Evolutionary conservation across 2,888 invertebrate genomes (phyloP).

Genomic region (Drosophila maculinotata): DNA sequence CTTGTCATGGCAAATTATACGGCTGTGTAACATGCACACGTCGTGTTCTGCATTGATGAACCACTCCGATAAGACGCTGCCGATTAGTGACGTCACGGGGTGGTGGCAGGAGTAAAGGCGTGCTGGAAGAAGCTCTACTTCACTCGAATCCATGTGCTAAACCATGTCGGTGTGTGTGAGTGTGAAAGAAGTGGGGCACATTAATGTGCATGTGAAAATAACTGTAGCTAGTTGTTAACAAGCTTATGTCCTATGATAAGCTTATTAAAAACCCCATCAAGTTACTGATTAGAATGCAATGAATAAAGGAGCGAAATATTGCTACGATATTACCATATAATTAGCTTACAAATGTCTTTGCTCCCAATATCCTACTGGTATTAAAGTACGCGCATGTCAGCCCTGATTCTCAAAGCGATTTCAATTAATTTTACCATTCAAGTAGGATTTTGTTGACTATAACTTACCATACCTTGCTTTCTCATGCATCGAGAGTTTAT

Average conservation of each 20-base stretch:
- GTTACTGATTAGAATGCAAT: conserved; percentile 48
- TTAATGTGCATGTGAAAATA: conserved; percentile 45
- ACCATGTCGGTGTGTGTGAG: background rate
- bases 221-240: conserved; percentile 49
- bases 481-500: conserved; percentile 45
- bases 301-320: conserved; percentile 22
- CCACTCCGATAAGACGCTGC: conserved; percentile 42
- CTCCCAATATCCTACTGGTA: no score
- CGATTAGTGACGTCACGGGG: conserved; percentile 2
- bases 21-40: conserved; percentile 58
- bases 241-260: conserved; percentile 48
- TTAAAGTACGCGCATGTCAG: no score
- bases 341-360: background rate
- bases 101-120: background rate
- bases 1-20: conserved; percentile 60
- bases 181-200: conserved; percentile 26
- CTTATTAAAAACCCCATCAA: conserved; percentile 46
- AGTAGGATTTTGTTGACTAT: conserved; percentile 25
- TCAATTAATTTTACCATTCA: conserved; percentile 65
- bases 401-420: conserved; percentile 37
- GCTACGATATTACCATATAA: conserved; percentile 9
- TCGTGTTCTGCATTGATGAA: conserved; percentile 62
- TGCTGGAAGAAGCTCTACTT: conserved; percentile 36
- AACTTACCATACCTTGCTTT: no score
- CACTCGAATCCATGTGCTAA: conserved; percentile 20